Conservation (phyloP, 2,888 invertebrate genomes). For the Phlogophora meticulosa region DNA sequence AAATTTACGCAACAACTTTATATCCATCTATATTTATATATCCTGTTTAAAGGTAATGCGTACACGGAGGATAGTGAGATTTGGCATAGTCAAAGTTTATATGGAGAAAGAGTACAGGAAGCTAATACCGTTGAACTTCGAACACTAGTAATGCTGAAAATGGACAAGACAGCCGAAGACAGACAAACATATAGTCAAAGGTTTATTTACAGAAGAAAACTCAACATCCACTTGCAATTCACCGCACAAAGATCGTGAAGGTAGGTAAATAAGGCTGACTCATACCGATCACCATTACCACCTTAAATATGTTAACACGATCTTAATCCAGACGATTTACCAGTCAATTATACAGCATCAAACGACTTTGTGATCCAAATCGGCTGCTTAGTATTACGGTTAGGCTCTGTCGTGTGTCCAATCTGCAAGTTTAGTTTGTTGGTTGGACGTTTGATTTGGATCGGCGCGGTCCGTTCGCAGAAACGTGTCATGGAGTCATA, state of each 20-base stretch:
- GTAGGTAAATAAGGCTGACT: conserved; percentile 52
- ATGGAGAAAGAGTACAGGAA: no score
- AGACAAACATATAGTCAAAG: conserved; percentile 18
- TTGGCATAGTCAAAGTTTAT: no score
- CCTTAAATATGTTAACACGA: conserved; percentile 60
- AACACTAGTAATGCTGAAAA: no score
- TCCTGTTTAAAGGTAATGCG: no score
- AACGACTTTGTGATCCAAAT: conserved; percentile 78
- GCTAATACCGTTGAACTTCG: no score
- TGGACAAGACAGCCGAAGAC: no score
- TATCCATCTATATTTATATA: no score
- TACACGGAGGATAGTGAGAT: no score
- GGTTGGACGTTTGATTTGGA: conserved; percentile 89
- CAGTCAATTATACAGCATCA: conserved; percentile 69
- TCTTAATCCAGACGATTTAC: conserved; percentile 65
- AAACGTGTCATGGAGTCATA: conserved; percentile 86
- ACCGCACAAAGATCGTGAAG: conserved; percentile 37
- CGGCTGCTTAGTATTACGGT: conserved; percentile 82
- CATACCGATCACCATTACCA: conserved; percentile 44
- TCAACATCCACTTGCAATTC: conserved; percentile 40
- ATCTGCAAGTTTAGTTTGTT: conserved; percentile 84
- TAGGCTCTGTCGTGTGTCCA: conserved; percentile 71
- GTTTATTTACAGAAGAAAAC: conserved; percentile 17
- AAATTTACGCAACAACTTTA: no score
- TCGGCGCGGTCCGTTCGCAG: conserved; percentile 86